phyloP scores from a whole-genome alignment of 2,888 invertebrate species.

The Euclidia mi region DNA sequence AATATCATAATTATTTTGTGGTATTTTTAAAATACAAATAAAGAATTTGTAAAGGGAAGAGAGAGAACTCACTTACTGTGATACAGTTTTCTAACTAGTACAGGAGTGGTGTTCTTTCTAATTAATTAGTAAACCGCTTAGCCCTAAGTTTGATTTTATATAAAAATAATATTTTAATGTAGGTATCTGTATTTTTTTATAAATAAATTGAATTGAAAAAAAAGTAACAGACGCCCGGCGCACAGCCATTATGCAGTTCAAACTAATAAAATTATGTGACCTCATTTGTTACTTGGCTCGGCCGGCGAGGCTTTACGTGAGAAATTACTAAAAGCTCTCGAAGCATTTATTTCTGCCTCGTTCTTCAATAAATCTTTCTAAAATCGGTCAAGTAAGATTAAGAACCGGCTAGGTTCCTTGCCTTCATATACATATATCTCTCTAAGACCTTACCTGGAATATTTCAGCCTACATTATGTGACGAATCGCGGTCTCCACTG shows the following conservation, averaged over 20 bases:
- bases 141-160: too few relatives aligned
- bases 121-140: too few relatives aligned
- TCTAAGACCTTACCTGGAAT: constrained; percentile 1
- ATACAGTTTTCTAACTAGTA: too few relatives aligned
- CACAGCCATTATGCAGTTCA: constrained; percentile 48
- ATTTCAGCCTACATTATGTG: constrained; percentile 13
- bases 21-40: too few relatives aligned
- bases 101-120: too few relatives aligned
- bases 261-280: constrained; percentile 78
- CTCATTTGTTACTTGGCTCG: constrained; percentile 71
- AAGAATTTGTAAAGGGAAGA: too few relatives aligned
- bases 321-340: constrained; percentile 70
- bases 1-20: too few relatives aligned
- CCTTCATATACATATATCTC: constrained; percentile 5
- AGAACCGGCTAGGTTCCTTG: constrained; percentile 29
- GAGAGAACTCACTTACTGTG: too few relatives aligned
- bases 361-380: constrained; percentile 70
- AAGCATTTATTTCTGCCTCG: constrained; percentile 69
- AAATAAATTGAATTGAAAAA: too few relatives aligned
- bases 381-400: constrained; percentile 67
- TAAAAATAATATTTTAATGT: too few relatives aligned
- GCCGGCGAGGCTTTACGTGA: constrained; percentile 62
- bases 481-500: constrained; percentile 4
- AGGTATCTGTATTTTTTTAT: too few relatives aligned
- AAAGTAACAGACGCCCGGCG: constrained; percentile 41